Base-by-base conservation (phyloP, 2,113 vertebrate genomes). In the Muscicapa adusta region DNA sequence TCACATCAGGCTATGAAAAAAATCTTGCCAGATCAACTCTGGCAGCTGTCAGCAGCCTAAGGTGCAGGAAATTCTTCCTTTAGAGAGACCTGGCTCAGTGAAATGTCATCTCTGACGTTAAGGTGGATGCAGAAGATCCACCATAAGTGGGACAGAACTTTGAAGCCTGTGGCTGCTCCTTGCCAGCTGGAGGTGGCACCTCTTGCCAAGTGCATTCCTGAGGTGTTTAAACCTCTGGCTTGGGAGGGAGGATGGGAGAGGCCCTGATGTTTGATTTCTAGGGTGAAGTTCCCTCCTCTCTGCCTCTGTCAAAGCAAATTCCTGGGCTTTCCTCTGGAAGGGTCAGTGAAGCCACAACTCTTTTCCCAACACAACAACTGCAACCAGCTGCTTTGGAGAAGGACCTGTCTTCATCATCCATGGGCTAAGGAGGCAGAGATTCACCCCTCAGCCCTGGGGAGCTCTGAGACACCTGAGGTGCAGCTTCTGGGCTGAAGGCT, bases 41-140 rank as follows among this genome's bases (percentile, higher is more conserved):
- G 88, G 89, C 85, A 88, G 85, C 85, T 89, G 71, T 50, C 93
- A 89, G 88, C 82, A 71, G 90, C 95, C 67, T n/a, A 93, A 96
- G 91, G 91, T 91, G 88, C 57, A 91, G 93, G 82, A 92, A 96
- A 91, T 94, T 96, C 58, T 94, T 78, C 76, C 38, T 85, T 89
- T 85, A 33, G 40, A 71, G 81, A 89, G 87, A 54, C 50, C 77
- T 95, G 95, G 87, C 89, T 88, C 77, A 22, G 11, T 79, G 87
- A 95, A 94, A 93, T 81, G 82, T 86, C 88, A 45, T 53, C 93
- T 93, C 87, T 94, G 93, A 95, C 42, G 5, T 61, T 51, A 18
- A 72, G 91, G 82, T 67, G 56, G 88, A 50, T 51, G 5, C 71
- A 47, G 34, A 56, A 71, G 78, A 15, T 70, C n/a, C 75, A n/a